Base-by-base conservation (phyloP, 2,113 vertebrate species). In the Tyto alba region DNA sequence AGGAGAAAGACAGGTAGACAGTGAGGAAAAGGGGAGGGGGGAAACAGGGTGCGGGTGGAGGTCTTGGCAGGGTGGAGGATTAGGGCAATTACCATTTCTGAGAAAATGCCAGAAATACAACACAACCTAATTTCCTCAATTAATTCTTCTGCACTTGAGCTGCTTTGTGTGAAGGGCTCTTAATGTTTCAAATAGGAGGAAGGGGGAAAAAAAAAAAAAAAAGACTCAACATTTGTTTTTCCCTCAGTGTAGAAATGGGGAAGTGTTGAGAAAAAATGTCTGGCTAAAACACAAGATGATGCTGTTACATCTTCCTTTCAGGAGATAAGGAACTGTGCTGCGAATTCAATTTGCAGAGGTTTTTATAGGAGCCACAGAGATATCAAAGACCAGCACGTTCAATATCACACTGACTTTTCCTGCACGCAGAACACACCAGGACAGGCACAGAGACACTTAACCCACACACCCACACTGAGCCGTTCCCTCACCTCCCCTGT, bases 91-190 rank as follows among this genome's bases (percentile, higher is more conserved):
- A 97, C 95, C 73, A 32, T 91, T 94, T 78, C 89, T 87, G 89
- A 92, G 95, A 95, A 97, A 94, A 94, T 89, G 93, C 94, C 97
- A 97, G 91, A 96, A 98, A 98, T 97, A 97, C 97, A 98, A 98
- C 93, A 97, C 95, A 95, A 97, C 82, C 90, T 98, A 98, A 98
- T 98, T 98, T 97, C 94, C 93, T 97, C 94, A 97, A 98, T 98
- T 98, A 98, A 97, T 97, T 94, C 91, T 76, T 88, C 77, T 72
- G 82, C 66, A 94, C 94, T 97, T 81, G 87, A 90, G 93, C 83
- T 91, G 81, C 52, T 85, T 95, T 86, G 57, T 87, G 79, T 90
- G 86, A 93, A 95, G 92, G 72, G 90, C 62, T 89, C 93, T 97
- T 86, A 89, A 92, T 50, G 74, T 71, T 85, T 95, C 74, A 84